Percentiles rank a stretch among this genome's conserved stretches.
These are phyloP conservation scores for Microtus ochrogaster DNA, from an alignment of 2,113 vertebrate genomes.

Conservation along the genomic window DNA sequence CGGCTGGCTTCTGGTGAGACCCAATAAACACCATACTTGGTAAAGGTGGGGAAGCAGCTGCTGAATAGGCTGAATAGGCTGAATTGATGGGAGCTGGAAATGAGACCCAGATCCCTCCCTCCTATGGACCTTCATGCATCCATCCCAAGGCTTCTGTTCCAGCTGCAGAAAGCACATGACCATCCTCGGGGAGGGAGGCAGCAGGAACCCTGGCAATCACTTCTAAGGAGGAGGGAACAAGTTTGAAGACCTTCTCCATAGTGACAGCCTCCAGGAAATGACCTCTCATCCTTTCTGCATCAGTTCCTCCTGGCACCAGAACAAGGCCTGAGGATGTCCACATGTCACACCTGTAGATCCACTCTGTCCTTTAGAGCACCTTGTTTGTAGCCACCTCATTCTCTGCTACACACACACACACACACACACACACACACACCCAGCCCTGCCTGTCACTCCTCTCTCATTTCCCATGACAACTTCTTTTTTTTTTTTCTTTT, in stretches of 20 bases:
- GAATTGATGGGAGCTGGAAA: not conserved
- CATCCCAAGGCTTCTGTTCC: not conserved
- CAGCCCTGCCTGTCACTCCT: not conserved
- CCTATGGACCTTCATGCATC: not conserved
- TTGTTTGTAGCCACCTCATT: not conserved
- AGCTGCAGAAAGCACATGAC: not conserved
- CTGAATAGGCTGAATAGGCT: not conserved
- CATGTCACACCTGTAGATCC: not conserved
- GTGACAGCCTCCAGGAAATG: not conserved
- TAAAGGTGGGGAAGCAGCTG: not conserved
- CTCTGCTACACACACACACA: not conserved
- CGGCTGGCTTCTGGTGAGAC: not conserved
- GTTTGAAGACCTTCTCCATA: not conserved
- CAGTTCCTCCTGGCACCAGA: not conserved
- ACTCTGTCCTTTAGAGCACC: not conserved
- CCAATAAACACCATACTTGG: not conserved
- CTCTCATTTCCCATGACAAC: not conserved
- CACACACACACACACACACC: not conserved
- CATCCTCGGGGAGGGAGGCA: not conserved
- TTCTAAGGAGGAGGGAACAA: not conserved
- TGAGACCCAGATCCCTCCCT: not conserved
- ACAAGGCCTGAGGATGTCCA: not conserved
- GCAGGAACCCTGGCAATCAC: not conserved
- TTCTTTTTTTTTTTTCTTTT: too few species aligned
- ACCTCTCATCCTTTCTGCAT: not conserved